A percentile compares a stretch with the other conserved stretches of the same genome.
These are phyloP conservation scores for Siderastrea radians DNA, from an alignment of 92 coral and sea anemone genomes.

Conservation along the genomic window DNA sequence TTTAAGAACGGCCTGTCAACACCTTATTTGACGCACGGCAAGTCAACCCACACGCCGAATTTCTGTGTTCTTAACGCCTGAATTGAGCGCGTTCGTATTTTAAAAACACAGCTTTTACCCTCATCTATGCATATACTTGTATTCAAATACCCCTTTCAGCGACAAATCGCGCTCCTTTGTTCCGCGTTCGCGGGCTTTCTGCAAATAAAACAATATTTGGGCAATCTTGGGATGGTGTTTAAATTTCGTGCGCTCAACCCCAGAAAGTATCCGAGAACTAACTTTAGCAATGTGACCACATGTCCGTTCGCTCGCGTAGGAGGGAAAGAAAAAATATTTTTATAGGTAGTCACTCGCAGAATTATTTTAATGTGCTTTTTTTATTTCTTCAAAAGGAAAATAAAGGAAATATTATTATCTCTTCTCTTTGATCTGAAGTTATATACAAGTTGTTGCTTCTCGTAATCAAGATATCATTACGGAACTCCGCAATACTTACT, in stretches of 20 bases:
- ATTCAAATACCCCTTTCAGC: conserved; percentile 82
- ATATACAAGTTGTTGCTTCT: conserved; percentile 75
- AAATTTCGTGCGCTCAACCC: conserved; percentile 85
- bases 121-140: conserved; percentile 89
- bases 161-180: conserved; percentile 88
- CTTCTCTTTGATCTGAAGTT: conserved; percentile 72
- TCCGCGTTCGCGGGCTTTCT: conserved; percentile 88
- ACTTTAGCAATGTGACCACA: conserved; percentile 60
- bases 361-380: conserved; percentile 93
- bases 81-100: conserved; percentile 87
- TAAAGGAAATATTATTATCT: conserved; percentile 83
- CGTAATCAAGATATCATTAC: conserved; percentile 77
- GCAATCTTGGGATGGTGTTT: conserved; percentile 80
- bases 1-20: conserved; percentile 90
- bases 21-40: conserved; percentile 90
- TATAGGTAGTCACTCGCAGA: conserved; percentile 64
- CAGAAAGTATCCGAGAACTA: conserved; percentile 50
- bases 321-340: conserved; percentile 36
- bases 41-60: conserved; percentile 88
- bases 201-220: conserved; percentile 91
- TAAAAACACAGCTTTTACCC: conserved; percentile 78
- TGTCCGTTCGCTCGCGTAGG: conserved; percentile 41
- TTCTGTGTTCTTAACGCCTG: conserved; percentile 89
- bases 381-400: conserved; percentile 92
- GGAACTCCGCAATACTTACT: conserved; percentile 70